Conservation (phyloP, 2,888 invertebrate genomes). For the Apocheima hispidaria region DNA sequence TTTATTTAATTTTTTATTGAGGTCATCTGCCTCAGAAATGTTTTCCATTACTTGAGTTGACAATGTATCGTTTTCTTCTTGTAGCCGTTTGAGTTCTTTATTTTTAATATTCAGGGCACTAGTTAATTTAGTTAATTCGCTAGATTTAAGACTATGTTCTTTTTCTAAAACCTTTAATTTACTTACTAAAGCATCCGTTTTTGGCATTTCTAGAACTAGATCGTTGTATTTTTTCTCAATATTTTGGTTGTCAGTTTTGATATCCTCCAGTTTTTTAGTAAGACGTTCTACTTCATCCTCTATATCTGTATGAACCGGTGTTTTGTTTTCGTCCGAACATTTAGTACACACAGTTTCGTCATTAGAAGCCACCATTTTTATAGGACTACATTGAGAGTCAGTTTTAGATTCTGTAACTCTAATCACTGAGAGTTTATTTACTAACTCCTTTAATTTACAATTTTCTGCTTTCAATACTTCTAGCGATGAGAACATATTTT, state of each 20-base stretch:
- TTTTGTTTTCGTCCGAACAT: constrained; percentile 10
- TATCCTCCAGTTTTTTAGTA: constrained; percentile 50
- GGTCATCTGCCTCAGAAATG: constrained; percentile 82
- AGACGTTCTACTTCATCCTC: constrained; percentile 52
- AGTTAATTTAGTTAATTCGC: constrained; percentile 59
- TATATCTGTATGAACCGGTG: constrained; percentile 28
- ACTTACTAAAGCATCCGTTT: constrained; percentile 59
- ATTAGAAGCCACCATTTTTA: constrained; percentile 41
- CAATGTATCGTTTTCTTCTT: constrained; percentile 82
- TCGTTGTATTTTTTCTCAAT: constrained; percentile 66
- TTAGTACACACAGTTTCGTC: constrained; percentile 12
- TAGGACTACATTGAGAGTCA: constrained; percentile 57
- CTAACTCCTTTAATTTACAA: constrained; percentile 53
- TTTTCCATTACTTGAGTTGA: constrained; percentile 86
- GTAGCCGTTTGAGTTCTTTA: constrained; percentile 66
- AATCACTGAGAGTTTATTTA: constrained; percentile 47
- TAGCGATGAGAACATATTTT: constrained; percentile 52
- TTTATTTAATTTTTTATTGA: constrained; percentile 70
- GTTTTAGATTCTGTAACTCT: constrained; percentile 37
- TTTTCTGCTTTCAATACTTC: constrained; percentile 63
- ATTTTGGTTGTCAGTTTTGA: constrained; percentile 57
- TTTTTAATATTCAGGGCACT: constrained; percentile 54
- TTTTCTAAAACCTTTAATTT: constrained; percentile 65
- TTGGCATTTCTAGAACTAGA: constrained; percentile 62
- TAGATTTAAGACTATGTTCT: constrained; percentile 56